Evolutionary conservation across 2,797 vertebrate genomes (phyloP).

Genomic region (Tolypeutes matacus): DNA sequence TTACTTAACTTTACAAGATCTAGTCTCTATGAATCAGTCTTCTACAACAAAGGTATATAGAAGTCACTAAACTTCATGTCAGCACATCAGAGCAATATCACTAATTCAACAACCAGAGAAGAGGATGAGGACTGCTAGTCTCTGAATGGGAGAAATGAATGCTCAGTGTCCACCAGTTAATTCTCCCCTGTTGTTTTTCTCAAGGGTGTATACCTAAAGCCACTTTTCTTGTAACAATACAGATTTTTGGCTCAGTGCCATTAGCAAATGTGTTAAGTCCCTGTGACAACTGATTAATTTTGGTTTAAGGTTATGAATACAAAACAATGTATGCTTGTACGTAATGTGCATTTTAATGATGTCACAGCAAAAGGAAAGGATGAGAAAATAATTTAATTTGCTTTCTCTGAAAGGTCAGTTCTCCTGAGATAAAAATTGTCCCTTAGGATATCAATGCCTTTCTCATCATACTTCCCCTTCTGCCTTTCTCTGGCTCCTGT

Average conservation of each 20-base stretch:
- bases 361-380: constrained; percentile 88
- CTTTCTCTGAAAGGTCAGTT: constrained; percentile 90
- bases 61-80: background rate
- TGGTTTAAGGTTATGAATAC: constrained; percentile 90
- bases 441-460: constrained; percentile 85
- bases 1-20: constrained; percentile 11
- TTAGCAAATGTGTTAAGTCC: constrained; percentile 88
- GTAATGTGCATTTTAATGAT: constrained; percentile 90
- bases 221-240: constrained; percentile 74
- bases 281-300: constrained; percentile 90
- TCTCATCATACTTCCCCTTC: constrained; percentile 68
- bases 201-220: constrained; percentile 63
- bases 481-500: constrained; percentile 67
- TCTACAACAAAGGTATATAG: background rate
- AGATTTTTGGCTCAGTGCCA: constrained; percentile 76
- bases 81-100: constrained; percentile 3
- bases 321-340: constrained; percentile 86
- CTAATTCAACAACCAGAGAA: background rate
- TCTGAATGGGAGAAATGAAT: background rate
- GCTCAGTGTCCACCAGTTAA: constrained; percentile 62
- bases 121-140: background rate
- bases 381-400: constrained; percentile 91
- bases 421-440: constrained; percentile 88
- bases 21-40: background rate
- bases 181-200: constrained; percentile 61